phyloP scores from a whole-genome alignment of 2,888 invertebrate genomes.

The Isotomurus palustris region DNA sequence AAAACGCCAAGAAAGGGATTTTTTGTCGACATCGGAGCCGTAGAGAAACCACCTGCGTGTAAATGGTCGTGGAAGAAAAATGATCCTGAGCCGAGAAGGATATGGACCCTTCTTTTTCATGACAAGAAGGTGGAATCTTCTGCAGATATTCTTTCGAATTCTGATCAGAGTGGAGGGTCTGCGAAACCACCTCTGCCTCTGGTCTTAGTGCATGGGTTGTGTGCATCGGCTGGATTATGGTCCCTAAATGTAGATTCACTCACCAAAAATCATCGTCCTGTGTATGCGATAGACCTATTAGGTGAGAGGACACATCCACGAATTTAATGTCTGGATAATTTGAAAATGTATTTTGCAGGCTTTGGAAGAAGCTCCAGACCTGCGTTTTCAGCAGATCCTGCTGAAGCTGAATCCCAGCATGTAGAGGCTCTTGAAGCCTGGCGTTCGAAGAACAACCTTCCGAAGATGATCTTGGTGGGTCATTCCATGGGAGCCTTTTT shows the following conservation, averaged over 20 bases:
- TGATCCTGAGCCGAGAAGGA: constrained; percentile 42
- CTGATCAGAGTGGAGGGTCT: constrained; percentile 56
- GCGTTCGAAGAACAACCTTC: constrained; percentile 53
- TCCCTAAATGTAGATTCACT: constrained; percentile 82
- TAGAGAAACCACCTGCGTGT: constrained; percentile 57
- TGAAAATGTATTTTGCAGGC: constrained; percentile 43
- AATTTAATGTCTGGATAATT: too few species aligned
- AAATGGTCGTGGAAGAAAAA: constrained; percentile 48
- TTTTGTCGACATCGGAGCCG: constrained; percentile 67
- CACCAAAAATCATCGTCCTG: constrained; percentile 69
- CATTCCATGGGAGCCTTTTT: constrained; percentile 56
- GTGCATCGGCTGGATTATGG: constrained; percentile 90
- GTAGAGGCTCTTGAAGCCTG: constrained; percentile 57
- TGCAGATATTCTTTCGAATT: too few species aligned
- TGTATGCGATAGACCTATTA: constrained; percentile 83
- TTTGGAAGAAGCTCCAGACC: constrained; percentile 58
- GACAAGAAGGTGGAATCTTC: too few species aligned
- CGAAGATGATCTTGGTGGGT: constrained; percentile 56
- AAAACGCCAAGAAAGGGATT: constrained; percentile 67
- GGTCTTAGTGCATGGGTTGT: constrained; percentile 87
- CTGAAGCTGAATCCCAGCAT: constrained; percentile 54
- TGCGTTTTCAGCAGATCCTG: constrained; percentile 52
- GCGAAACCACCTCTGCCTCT: too few species aligned
- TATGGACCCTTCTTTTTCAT: constrained; percentile 66
- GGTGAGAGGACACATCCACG: too few species aligned